Conservation (phyloP, 2,113 vertebrate genomes). For the Oncorhynchus keta region DNA sequence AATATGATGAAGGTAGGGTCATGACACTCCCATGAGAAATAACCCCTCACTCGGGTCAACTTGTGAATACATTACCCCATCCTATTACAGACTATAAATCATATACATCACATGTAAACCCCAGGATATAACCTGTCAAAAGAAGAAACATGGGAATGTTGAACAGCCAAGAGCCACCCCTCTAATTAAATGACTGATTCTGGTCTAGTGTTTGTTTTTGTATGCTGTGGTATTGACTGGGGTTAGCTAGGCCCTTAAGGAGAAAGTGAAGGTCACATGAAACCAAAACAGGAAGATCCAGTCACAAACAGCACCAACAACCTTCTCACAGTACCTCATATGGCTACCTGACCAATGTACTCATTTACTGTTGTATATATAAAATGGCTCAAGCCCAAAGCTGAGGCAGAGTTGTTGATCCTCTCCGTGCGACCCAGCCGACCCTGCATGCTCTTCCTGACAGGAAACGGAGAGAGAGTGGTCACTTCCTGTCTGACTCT, state of each 20-base stretch:
- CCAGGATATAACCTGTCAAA: background rate
- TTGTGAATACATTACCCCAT: background rate
- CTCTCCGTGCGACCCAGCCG: conserved; percentile 36
- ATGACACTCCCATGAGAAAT: background rate
- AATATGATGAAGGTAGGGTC: background rate
- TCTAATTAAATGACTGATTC: background rate
- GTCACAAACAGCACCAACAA: conserved; percentile 16
- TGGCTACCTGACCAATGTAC: background rate
- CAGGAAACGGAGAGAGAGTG: conserved; percentile 57
- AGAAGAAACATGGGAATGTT: no score
- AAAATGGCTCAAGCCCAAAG: background rate
- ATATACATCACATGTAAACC: background rate
- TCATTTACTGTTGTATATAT: conserved; percentile 26
- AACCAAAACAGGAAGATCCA: conserved; percentile 21
- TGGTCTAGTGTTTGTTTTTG: conserved; percentile 24
- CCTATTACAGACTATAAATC: background rate
- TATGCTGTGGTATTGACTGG: background rate
- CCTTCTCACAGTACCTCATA: conserved; percentile 4
- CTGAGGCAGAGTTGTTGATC: conserved; percentile 26
- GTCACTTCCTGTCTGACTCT: conserved; percentile 52
- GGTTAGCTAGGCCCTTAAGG: background rate
- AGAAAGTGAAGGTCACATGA: conserved; percentile 14
- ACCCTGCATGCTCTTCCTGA: conserved; percentile 43
- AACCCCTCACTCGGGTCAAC: background rate
- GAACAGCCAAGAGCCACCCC: background rate